Conservation (phyloP, 2,797 vertebrate species). For the Coluber constrictor region DNA sequence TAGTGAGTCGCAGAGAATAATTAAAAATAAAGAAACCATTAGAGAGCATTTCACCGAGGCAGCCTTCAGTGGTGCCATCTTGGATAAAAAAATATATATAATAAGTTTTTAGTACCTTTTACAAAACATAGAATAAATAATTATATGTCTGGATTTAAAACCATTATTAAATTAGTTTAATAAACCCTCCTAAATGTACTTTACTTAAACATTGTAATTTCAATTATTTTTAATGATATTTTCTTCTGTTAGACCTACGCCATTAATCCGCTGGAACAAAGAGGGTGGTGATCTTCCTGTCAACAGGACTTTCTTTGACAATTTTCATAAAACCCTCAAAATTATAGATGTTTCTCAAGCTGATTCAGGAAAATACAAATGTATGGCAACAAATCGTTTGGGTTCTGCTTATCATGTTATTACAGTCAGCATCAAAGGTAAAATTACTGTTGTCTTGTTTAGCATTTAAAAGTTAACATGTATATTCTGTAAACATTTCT, state of each 20-base stretch:
- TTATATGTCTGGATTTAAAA: constrained; percentile 14
- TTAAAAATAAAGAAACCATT: too few relatives aligned
- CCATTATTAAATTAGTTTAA: neutral
- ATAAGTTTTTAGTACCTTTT: constrained; percentile 30
- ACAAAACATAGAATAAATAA: neutral
- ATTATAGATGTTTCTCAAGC: constrained; percentile 86
- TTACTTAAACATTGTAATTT: neutral
- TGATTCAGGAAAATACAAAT: constrained; percentile 91
- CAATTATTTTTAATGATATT: constrained; percentile 8
- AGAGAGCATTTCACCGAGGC: too few relatives aligned
- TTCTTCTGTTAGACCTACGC: constrained; percentile 83
- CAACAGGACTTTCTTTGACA: constrained; percentile 78
- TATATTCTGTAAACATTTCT: neutral
- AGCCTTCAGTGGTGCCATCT: too few relatives aligned
- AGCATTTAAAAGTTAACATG: neutral
- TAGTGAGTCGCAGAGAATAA: too few relatives aligned
- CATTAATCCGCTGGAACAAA: constrained; percentile 88
- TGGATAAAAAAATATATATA: neutral
- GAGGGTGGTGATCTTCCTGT: constrained; percentile 82
- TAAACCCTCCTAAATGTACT: neutral
- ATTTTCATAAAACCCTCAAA: constrained; percentile 89
- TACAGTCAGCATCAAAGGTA: constrained; percentile 91
- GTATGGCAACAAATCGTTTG: constrained; percentile 81
- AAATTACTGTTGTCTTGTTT: neutral
- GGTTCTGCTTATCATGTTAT: constrained; percentile 83